Evolutionary conservation across 2,888 invertebrate species (phyloP).

Genomic region (Malthinus flaveolus): DNA sequence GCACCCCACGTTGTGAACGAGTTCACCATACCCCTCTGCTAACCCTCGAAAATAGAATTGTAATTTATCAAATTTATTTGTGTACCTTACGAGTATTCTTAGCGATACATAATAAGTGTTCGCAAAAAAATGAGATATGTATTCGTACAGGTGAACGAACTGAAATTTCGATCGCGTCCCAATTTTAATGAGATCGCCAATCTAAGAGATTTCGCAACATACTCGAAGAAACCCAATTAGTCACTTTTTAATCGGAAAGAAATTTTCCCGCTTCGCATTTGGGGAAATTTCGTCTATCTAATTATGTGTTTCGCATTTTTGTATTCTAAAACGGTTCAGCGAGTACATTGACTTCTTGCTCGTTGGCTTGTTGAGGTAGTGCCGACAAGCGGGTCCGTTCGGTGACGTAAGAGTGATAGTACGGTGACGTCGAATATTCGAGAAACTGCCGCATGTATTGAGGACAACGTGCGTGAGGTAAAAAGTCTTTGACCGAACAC

Average conservation of each 20-base stretch:
- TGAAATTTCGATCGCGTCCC: too few species aligned
- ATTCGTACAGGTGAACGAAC: too few species aligned
- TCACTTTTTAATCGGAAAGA: neutral
- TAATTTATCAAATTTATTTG: too few species aligned
- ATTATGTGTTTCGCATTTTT: neutral
- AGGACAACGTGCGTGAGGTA: slow-evolving; percentile 49
- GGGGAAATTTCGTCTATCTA: neutral
- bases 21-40: too few species aligned
- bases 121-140: too few species aligned
- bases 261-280: neutral
- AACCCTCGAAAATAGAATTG: too few species aligned
- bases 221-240: too few species aligned
- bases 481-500: slow-evolving; percentile 57
- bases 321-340: slow-evolving; percentile 3
- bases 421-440: slow-evolving; percentile 47
- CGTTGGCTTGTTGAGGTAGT: slow-evolving; percentile 42
- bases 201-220: too few species aligned
- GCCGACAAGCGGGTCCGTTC: slow-evolving; percentile 40
- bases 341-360: slow-evolving; percentile 44
- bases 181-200: too few species aligned
- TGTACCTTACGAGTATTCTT: too few species aligned
- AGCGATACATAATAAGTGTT: too few species aligned
- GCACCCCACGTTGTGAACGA: too few species aligned
- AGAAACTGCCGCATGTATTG: slow-evolving; percentile 45
- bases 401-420: slow-evolving; percentile 49